A percentile compares a stretch with the other conserved stretches of the same genome.
Evolutionary conservation across 2,888 invertebrate genomes (phyloP).

Genomic region (Apotomis capreana): DNA sequence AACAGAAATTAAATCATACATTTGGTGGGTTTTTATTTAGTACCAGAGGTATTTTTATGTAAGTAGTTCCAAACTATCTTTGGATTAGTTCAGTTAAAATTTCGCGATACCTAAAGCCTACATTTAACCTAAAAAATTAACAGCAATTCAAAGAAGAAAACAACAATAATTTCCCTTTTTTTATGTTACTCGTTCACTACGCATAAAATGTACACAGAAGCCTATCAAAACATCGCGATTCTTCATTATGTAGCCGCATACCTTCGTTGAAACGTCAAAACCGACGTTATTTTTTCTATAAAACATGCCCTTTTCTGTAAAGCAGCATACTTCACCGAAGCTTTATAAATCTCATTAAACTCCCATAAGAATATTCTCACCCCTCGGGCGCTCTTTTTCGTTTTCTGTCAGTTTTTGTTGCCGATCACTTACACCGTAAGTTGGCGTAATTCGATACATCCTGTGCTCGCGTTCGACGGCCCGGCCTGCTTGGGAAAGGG

Average conservation of each 20-base stretch:
- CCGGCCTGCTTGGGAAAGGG: constrained; percentile 51
- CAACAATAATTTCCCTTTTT: no score
- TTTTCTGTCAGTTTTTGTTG: constrained; percentile 68
- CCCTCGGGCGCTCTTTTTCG: constrained; percentile 61
- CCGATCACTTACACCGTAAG: constrained; percentile 79
- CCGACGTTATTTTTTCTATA: background rate
- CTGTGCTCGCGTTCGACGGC: constrained; percentile 65
- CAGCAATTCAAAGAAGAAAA: no score
- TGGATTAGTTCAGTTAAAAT: no score
- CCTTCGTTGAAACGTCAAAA: background rate
- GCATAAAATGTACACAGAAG: constrained; percentile 11
- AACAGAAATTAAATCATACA: no score
- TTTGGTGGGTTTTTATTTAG: no score
- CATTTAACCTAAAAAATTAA: no score
- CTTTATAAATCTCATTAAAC: constrained; percentile 76
- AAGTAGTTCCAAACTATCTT: no score
- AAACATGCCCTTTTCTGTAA: background rate
- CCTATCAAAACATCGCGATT: constrained; percentile 16
- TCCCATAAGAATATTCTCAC: constrained; percentile 78
- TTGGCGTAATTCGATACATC: constrained; percentile 80
- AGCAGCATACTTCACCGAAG: constrained; percentile 70
- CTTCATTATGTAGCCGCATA: constrained; percentile 3
- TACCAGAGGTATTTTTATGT: no score
- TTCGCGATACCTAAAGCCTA: no score
- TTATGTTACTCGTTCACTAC: background rate